These are phyloP conservation scores for Lethrus apterus DNA, from an alignment of 1,140 invertebrate genomes.

Conservation along the genomic window DNA sequence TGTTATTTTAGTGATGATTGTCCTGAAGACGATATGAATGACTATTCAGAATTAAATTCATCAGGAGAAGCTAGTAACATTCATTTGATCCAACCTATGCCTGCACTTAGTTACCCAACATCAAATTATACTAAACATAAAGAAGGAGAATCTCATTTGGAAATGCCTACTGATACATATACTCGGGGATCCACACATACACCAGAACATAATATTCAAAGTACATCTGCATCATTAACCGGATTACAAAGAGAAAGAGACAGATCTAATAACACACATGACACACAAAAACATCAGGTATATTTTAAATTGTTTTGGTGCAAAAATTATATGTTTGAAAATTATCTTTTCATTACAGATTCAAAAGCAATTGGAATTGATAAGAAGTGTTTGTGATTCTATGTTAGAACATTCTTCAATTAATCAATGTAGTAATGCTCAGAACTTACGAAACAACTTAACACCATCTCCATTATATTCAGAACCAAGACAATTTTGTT, in stretches of 20 bases:
- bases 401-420: conserved; percentile 30
- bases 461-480: conserved; percentile 35
- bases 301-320: conserved; percentile 5
- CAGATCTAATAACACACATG: conserved; percentile 1
- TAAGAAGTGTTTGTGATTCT: conserved; percentile 37
- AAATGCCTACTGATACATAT: conserved; percentile 5
- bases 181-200: conserved; percentile 10
- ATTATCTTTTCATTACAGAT: conserved; percentile 28
- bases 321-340: conserved; percentile 2
- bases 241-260: background rate
- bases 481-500: conserved; percentile 27
- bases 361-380: conserved; percentile 39
- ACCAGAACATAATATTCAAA: conserved; percentile 13
- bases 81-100: conserved; percentile 18
- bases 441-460: conserved; percentile 35
- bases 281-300: conserved; percentile 15
- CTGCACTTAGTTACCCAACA: conserved; percentile 15
- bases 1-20: conserved; percentile 32
- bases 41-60: conserved; percentile 31
- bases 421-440: conserved; percentile 12
- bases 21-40: conserved; percentile 29
- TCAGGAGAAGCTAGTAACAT: conserved; percentile 11
- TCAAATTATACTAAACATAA: conserved; percentile 16
- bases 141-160: background rate
- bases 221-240: conserved; percentile 1